phyloP scores from a whole-genome alignment of 2,797 vertebrate genomes.

The Darevskia mixta region DNA sequence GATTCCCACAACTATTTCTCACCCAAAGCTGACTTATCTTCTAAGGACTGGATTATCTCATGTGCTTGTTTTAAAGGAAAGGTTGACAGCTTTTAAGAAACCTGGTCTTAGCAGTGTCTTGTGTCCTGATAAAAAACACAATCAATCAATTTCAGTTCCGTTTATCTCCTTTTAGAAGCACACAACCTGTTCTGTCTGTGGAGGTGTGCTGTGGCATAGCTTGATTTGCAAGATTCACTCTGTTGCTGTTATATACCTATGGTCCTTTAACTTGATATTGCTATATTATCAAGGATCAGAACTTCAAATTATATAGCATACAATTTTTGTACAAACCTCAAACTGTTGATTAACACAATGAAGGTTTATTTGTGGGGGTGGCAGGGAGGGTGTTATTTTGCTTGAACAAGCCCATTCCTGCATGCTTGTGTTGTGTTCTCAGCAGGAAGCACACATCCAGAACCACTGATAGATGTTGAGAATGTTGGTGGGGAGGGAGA shows the following conservation, averaged over 20 bases:
- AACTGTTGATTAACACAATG: conserved; percentile 20
- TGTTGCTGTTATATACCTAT: not conserved
- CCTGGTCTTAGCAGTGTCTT: not conserved
- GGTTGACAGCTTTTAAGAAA: not conserved
- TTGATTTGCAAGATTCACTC: conserved; percentile 11
- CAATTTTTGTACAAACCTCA: conserved; percentile 25
- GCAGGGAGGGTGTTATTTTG: conserved; percentile 11
- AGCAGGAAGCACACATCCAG: conserved; percentile 38
- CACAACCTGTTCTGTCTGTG: not conserved
- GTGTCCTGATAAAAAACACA: not conserved
- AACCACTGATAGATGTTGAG: conserved; percentile 44
- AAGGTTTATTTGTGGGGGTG: conserved; percentile 19
- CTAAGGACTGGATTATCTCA: not conserved
- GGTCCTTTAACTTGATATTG: not conserved
- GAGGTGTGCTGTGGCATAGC: not conserved
- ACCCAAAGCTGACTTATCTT: not conserved
- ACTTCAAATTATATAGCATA: not conserved
- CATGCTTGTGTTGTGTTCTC: conserved; percentile 49
- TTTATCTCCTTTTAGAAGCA: not conserved
- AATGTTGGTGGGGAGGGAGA: conserved; percentile 11
- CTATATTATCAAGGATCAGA: conserved; percentile 45
- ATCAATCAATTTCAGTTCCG: not conserved
- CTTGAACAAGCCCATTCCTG: not conserved
- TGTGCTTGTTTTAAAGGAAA: not conserved
- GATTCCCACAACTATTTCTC: not conserved